These are phyloP conservation scores for Eunapius fragilis DNA, from an alignment of 37 sponge, comb jelly and placozoan genomes.

Conservation along the genomic window DNA sequence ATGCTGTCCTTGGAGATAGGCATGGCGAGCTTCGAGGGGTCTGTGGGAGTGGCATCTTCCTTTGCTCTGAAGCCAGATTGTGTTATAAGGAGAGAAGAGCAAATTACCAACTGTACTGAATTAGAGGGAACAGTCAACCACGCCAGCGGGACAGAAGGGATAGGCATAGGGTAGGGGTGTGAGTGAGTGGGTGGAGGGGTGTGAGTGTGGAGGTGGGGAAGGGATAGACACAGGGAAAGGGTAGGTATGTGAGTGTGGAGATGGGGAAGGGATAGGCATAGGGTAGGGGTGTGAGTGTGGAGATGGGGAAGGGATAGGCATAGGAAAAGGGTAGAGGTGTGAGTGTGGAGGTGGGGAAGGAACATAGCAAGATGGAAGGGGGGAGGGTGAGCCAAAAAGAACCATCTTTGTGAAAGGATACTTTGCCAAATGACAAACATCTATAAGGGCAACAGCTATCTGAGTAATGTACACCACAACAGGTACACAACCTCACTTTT, in stretches of 20 bases:
- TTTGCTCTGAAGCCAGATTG: neutral
- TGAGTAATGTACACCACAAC: neutral
- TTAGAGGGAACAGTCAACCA: neutral
- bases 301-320: too few species aligned
- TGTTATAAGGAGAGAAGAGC: neutral
- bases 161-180: too few species aligned
- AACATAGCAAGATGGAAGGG: neutral
- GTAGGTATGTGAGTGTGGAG: too few species aligned
- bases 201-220: too few species aligned
- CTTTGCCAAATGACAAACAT: neutral
- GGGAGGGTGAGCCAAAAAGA: too few species aligned
- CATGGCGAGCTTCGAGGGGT: neutral
- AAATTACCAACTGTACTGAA: neutral
- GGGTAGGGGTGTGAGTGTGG: too few species aligned
- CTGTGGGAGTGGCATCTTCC: neutral
- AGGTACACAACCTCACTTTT: conserved; percentile 27
- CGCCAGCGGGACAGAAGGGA: neutral
- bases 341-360: neutral
- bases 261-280: too few species aligned
- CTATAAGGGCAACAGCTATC: neutral
- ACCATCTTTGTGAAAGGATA: neutral
- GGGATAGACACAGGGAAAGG: too few species aligned
- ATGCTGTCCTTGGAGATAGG: neutral
- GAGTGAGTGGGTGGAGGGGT: too few species aligned
- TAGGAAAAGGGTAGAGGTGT: too few species aligned